A percentile compares a stretch with the other conserved stretches of the same genome.
Conservation (phyloP, 2,888 invertebrate genomes). For the Eupithecia subumbrata region DNA sequence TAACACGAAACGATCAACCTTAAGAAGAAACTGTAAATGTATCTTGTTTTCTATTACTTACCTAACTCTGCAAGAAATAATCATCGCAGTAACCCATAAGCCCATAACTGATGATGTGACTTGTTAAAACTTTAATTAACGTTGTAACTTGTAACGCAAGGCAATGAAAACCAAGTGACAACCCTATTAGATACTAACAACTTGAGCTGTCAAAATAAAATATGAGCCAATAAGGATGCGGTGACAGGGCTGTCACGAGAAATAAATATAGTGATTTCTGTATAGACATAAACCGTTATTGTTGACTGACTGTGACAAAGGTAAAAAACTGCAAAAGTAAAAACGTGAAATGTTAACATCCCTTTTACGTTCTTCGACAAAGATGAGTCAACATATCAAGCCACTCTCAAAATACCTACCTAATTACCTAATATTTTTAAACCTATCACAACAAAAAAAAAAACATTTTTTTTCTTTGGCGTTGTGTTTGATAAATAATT, state of each 20-base stretch:
- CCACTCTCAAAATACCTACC: no score
- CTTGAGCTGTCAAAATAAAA: conserved; percentile 78
- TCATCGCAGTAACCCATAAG: not conserved
- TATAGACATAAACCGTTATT: not conserved
- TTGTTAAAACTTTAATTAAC: conserved; percentile 25
- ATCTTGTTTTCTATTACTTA: not conserved
- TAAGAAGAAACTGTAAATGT: not conserved
- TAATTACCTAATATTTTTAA: no score
- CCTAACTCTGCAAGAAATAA: not conserved
- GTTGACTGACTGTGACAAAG: not conserved
- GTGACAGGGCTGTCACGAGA: conserved; percentile 78
- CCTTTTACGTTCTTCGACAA: not conserved
- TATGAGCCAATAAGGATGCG: conserved; percentile 80
- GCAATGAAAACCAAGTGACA: conserved; percentile 49
- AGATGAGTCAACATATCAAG: not conserved
- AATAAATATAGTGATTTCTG: conserved; percentile 63
- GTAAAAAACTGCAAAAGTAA: not conserved
- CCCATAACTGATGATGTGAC: conserved; percentile 17
- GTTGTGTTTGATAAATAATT: not conserved
- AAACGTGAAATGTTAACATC: not conserved
- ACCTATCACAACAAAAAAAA: no score
- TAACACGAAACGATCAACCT: no score
- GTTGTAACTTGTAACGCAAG: conserved; percentile 8
- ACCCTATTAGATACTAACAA: conserved; percentile 63
- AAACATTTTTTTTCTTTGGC: not conserved